Base-by-base conservation (phyloP, 2,113 vertebrate genomes). In the Ageneiosus marmoratus region DNA sequence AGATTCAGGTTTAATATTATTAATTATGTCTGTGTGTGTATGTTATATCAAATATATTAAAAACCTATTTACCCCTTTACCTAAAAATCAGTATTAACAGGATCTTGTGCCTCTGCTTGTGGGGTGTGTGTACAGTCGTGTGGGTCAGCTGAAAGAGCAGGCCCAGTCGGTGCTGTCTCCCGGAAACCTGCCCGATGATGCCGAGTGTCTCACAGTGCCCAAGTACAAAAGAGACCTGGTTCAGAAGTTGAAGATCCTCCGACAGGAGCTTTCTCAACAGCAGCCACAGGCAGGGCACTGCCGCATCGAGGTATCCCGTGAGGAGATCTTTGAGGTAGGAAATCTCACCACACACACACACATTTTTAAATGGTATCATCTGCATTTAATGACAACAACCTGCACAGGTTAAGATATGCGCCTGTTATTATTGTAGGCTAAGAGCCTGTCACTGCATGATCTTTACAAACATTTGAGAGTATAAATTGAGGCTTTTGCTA, bases 221-320 rank as follows among this genome's bases (percentile, higher is more conserved):
- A 95, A 97, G 77, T 99, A 99, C 89, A 99, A 99, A 91, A 91
- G 98, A 44, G 98, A 99, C 90, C 94, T 99, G 7, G 98, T 99
- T 79, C 98, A 99, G 93, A 99, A 99, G 83, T 96, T 99, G 0
- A 99, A 99, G 93, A 97, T 97, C 92, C 93, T 99, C 84, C 89
- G 98, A 18, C 98, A 99, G 87, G 98, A 99, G 81, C 95, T 99
- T 84, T 98, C 97, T 70, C 96, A 98, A 88, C 98, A 99, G 87
- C 98, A 99, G 92, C 97, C 98, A 32, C 98, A 99, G 91, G 98
- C 98, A 0, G 98, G 98, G 63, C 98, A 99, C 82, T 99, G 98
- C 88, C 97, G 98, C 41, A 97, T 99, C 32, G 98, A 99, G 89
- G 98, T 99, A 88, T 99, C 97, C 85, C 96, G 98, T 4, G 97